phyloP scores from a whole-genome alignment of 1,140 invertebrate species.

The Lordiphosa stackelbergi region DNA sequence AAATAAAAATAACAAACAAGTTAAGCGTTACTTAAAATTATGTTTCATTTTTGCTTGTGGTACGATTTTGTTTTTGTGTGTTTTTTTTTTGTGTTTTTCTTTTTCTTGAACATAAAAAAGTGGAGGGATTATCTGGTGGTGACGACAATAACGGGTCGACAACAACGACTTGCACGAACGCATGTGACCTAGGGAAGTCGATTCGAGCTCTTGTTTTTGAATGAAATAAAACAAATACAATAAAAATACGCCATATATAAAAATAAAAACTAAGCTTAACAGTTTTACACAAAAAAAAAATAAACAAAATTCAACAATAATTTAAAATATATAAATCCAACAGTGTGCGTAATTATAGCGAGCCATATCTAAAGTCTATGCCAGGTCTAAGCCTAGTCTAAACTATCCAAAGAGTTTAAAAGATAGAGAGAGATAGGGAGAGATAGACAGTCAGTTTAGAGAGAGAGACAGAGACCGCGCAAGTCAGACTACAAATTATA shows the following conservation, averaged over 20 bases:
- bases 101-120: constrained; percentile 50
- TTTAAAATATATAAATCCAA: constrained; percentile 70
- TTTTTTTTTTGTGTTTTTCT: constrained; percentile 14
- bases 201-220: constrained; percentile 17
- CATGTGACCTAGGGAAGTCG: constrained; percentile 1
- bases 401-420: not conserved
- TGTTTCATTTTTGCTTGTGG: constrained; percentile 6
- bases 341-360: constrained; percentile 32
- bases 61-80: not conserved
- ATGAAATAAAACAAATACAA: constrained; percentile 31
- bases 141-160: too few relatives aligned
- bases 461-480: constrained; percentile 49
- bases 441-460: constrained; percentile 6
- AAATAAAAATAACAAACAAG: constrained; percentile 72
- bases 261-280: constrained; percentile 54
- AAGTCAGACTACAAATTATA: constrained; percentile 55
- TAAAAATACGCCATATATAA: constrained; percentile 36
- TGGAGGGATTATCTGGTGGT: constrained; percentile 56
- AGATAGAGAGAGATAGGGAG: not conserved
- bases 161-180: too few relatives aligned
- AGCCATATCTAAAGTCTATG: constrained; percentile 34
- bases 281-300: constrained; percentile 44
- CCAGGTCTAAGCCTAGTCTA: constrained; percentile 13
- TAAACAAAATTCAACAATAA: constrained; percentile 76
- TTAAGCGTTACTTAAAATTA: constrained; percentile 55